Base-by-base conservation (phyloP, 2,797 vertebrate genomes). In the Eupleurogrammus muticus region DNA sequence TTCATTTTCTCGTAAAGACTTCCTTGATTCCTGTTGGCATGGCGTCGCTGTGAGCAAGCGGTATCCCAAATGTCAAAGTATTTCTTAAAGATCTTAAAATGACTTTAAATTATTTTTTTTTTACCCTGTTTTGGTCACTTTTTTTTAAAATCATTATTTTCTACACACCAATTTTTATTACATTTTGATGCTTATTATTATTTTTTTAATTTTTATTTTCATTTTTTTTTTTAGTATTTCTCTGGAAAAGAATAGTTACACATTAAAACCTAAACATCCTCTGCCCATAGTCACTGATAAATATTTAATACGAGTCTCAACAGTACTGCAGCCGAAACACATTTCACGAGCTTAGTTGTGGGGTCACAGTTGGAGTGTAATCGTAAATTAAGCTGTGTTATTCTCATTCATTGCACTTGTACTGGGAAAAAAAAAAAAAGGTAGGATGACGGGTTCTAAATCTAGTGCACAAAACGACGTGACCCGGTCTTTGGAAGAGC, bases 401-500 rank as follows among this genome's bases (percentile, higher is more conserved):
- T 58, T 70, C 70, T 66, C 16, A 92, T 91, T 90, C 93, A 96
- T 96, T 96, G 95, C 95, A 96, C 95, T 95, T 93, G 88, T 84
- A 92, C 80, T 87, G 28, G n/a, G n/a, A n/a, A n/a, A n/a, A 28
- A 28, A 28, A 28, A 3, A 90, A 84, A 90, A 86, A 92, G 90
- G 88, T 92, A 91, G 93, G 89, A 93, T 91, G 92, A 91, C 76
- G 66, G 47, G 84, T 61, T 95, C 83, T 92, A 90, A 89, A 93
- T 93, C 91, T 94, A 95, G 93, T 95, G 94, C 93, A 94, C 92
- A 90, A 81, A 79, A 91, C 59, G 77, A 85, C 72, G 66, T 85
- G 82, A 88, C 89, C 88, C 89, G 81, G 90, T 94, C 95, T 96
- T 95, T 95, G 94, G 94, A 94, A 92, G 94, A 92, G 90, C 93